phyloP scores from a whole-genome alignment of 2,113 vertebrate genomes.

The Nematolebias whitei region DNA sequence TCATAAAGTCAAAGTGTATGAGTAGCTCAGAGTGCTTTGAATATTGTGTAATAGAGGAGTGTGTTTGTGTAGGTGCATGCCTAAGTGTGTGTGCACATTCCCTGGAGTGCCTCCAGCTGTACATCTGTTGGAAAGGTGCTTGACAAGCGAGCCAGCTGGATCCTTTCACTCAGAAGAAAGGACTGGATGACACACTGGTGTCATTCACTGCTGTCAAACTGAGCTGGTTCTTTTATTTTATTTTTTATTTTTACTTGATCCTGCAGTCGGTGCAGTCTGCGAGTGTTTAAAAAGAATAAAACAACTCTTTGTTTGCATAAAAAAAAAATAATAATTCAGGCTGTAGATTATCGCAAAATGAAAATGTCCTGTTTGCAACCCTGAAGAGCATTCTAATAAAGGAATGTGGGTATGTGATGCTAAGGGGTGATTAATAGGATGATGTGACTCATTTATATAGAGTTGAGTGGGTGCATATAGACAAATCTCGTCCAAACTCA shows the following conservation, averaged over 20 bases:
- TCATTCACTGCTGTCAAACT: constrained; percentile 5
- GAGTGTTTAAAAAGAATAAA: background rate
- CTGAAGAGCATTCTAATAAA: background rate
- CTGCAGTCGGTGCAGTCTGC: background rate
- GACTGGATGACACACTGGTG: constrained; percentile 22
- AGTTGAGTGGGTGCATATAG: constrained; percentile 38
- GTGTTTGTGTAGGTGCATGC: constrained; percentile 15
- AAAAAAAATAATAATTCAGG: no score
- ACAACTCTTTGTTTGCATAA: background rate
- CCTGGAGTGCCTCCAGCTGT: constrained; percentile 53
- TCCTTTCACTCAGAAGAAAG: constrained; percentile 24
- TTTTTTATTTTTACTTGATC: background rate
- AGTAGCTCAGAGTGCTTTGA: constrained; percentile 2
- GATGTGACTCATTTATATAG: constrained; percentile 69
- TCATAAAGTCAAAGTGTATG: constrained; percentile 9
- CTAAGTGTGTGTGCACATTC: constrained; percentile 38
- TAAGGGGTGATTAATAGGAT: constrained; percentile 71
- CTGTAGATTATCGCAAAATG: no score
- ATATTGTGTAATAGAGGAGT: constrained; percentile 32
- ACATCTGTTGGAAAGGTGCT: constrained; percentile 31
- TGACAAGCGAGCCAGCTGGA: constrained; percentile 42
- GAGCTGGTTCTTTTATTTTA: background rate
- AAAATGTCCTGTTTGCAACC: no score
- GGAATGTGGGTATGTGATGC: constrained; percentile 1
- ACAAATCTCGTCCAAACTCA: background rate